phyloP scores from a whole-genome alignment of 2,888 invertebrate genomes.

The Dromius quadrimaculatus region DNA sequence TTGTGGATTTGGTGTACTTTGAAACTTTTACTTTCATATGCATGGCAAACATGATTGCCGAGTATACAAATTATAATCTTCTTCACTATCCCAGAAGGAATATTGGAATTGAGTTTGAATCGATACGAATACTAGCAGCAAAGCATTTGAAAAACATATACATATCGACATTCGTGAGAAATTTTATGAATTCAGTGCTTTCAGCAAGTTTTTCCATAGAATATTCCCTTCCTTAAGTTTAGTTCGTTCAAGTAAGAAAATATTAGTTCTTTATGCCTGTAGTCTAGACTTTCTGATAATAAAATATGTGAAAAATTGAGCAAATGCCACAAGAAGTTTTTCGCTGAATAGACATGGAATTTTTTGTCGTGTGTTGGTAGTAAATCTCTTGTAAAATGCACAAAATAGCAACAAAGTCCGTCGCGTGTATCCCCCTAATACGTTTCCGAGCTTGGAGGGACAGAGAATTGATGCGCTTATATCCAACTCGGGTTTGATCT shows the following conservation, averaged over 20 bases:
- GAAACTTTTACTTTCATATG: too few relatives aligned
- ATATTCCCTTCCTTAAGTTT: slow-evolving; percentile 1
- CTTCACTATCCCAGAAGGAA: too few relatives aligned
- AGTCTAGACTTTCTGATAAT: slow-evolving; percentile 2
- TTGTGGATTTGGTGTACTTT: too few relatives aligned
- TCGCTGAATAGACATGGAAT: not conserved
- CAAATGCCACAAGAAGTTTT: slow-evolving; percentile 2
- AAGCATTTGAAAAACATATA: slow-evolving; percentile 11
- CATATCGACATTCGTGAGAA: slow-evolving; percentile 16
- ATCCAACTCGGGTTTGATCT: slow-evolving; percentile 22
- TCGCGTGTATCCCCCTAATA: slow-evolving; percentile 13
- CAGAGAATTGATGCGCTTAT: slow-evolving; percentile 11
- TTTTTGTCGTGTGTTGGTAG: not conserved
- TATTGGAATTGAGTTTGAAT: not conserved
- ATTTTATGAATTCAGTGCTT: slow-evolving; percentile 13
- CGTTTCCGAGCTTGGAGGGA: not conserved
- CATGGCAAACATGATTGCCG: too few relatives aligned
- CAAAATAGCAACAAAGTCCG: slow-evolving; percentile 33
- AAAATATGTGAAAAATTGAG: slow-evolving; percentile 22
- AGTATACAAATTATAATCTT: too few relatives aligned
- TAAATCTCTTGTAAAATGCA: slow-evolving; percentile 24
- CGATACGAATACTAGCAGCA: not conserved
- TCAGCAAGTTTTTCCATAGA: slow-evolving; percentile 1
- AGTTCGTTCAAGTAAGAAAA: slow-evolving; percentile 25
- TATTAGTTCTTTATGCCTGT: slow-evolving; percentile 21